Evolutionary conservation across 1,140 invertebrate genomes (phyloP), one percentile per base, ranked within the genome.

Genomic region (Eulimnadia texana): DNA sequence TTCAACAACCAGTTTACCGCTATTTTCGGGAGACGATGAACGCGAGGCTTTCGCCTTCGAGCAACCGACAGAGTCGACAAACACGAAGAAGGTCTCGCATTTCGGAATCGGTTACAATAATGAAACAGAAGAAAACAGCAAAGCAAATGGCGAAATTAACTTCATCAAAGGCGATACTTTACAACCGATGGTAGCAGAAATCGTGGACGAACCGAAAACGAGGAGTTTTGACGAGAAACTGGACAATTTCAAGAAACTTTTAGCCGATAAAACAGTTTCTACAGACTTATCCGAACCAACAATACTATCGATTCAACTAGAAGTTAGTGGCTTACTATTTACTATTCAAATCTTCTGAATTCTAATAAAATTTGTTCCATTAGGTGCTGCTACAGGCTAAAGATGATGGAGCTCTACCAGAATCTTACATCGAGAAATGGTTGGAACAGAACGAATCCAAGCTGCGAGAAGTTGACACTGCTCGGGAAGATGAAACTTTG

Each of bases 161-260:
- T 58, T 58, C n/a, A 42, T 58, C 28, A 58, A 29, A 58, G 55
- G 55, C 2, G 55, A 58, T 33, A 58, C 55, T 20, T 16, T 58
- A 0, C 55, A 58, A 29, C 1, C 55, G 16, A 42, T 58, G 27
- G 55, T 58, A 2, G 55, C 42, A 2, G 55, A 58, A 16, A 42
- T 42, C 16, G 33, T 42, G 6, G 16, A 6, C 6, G 16, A 42
- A 42, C 6, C 33, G 6, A 16, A 42, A 42, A 16, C 16, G 33
- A 42, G 16, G 16, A 42, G 33, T 42, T 42, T 42, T 42, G 6
- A 42, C 6, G 33, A 42, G 16, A 42, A 42, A 42, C 33, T 42
- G 33, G 33, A 42, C 6, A 16, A 42, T 6, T 42, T 42, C 33
- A 6, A 42, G 33, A 16, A 6, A 16, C 6, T 42, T 42, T 42